A percentile compares a stretch with the other conserved stretches of the same genome.
These are phyloP conservation scores for Chrosomus eos DNA, from an alignment of 2,797 vertebrate species.

Conservation along the genomic window DNA sequence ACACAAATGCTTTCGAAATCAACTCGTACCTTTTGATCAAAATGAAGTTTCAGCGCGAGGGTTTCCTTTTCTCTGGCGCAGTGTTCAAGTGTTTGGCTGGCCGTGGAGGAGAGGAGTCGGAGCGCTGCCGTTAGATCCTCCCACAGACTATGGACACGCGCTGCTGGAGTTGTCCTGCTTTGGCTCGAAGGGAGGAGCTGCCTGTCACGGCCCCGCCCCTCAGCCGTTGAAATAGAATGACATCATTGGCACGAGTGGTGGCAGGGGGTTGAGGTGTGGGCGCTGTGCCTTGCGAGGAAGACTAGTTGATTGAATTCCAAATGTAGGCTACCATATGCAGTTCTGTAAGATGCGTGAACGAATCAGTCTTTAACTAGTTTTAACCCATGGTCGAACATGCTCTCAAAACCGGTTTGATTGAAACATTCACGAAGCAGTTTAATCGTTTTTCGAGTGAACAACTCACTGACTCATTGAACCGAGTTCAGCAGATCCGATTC, in stretches of 20 bases:
- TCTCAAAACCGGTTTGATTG: neutral
- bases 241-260: conserved; percentile 68
- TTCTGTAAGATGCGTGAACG: neutral
- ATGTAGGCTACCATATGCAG: neutral
- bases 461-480: neutral
- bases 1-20: neutral
- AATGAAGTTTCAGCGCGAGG: conserved; percentile 21
- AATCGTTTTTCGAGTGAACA: neutral
- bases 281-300: conserved; percentile 5
- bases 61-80: conserved; percentile 55
- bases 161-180: conserved; percentile 63
- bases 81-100: conserved; percentile 56
- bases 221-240: conserved; percentile 72
- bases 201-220: conserved; percentile 61
- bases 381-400: neutral
- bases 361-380: neutral
- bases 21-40: conserved; percentile 60
- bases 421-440: neutral
- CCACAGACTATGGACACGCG: conserved; percentile 58
- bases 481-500: neutral
- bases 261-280: conserved; percentile 29
- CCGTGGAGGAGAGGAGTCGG: conserved; percentile 38
- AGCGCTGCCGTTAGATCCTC: conserved; percentile 64
- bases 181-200: conserved; percentile 67
- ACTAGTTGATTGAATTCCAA: conserved; percentile 11